A percentile compares a stretch with the other conserved stretches of the same genome.
Evolutionary conservation across 1,140 invertebrate species (phyloP).

Genomic region (Caenorhabditis brenneri): DNA sequence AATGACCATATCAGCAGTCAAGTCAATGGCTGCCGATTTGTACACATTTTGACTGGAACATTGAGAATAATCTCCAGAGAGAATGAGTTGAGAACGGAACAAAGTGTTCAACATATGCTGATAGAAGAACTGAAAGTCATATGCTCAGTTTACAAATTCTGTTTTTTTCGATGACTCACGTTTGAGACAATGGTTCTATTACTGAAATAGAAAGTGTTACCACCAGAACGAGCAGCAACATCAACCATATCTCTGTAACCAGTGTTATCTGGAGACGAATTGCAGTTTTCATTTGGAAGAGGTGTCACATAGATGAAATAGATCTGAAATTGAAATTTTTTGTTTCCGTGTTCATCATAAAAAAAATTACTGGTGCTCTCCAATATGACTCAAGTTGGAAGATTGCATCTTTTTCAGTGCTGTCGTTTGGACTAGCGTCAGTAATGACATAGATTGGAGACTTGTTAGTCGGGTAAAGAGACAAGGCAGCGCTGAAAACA

Average conservation of each 20-base stretch:
- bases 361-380: conserved; percentile 40
- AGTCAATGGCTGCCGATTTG: conserved; percentile 51
- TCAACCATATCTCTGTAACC: conserved; percentile 24
- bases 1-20: conserved; percentile 39
- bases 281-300: background rate
- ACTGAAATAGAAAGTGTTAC: conserved; percentile 38
- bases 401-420: conserved; percentile 27
- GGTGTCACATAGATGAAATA: conserved; percentile 47
- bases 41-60: conserved; percentile 47
- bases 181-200: background rate
- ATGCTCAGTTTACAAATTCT: background rate
- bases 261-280: background rate
- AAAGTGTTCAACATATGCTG: conserved; percentile 48
- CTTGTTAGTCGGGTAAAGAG: conserved; percentile 44
- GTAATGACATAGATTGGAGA: conserved; percentile 57
- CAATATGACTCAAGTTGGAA: conserved; percentile 51
- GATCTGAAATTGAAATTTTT: background rate
- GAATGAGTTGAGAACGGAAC: conserved; percentile 56
- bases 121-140: conserved; percentile 43
- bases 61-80: conserved; percentile 48
- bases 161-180: no score
- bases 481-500: conserved; percentile 17
- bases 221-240: conserved; percentile 26
- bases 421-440: conserved; percentile 52
- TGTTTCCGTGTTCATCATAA: background rate